Evolutionary conservation across 1,140 invertebrate genomes (phyloP).

Genomic region (Physella acuta): DNA sequence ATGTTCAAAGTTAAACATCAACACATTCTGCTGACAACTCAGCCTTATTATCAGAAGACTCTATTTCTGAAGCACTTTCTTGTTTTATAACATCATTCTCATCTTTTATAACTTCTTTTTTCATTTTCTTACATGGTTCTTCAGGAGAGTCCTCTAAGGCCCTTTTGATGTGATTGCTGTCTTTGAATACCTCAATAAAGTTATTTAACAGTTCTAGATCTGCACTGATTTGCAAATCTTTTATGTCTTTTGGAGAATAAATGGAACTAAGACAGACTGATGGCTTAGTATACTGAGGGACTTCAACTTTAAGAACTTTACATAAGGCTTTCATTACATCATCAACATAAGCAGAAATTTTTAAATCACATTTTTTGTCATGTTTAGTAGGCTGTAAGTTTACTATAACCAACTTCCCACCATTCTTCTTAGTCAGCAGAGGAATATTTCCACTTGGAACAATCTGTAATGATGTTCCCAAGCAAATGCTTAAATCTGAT

Average conservation of each 20-base stretch:
- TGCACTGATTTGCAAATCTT: constrained; percentile 29
- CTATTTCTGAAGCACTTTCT: no score
- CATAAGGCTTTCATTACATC: constrained; percentile 74
- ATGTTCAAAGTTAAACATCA: background rate
- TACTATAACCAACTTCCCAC: constrained; percentile 87
- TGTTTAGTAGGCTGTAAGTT: constrained; percentile 97
- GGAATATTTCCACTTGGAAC: constrained; percentile 94
- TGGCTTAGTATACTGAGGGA: constrained; percentile 41
- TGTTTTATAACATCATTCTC: no score
- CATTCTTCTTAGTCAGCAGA: constrained; percentile 81
- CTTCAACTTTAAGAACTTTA: constrained; percentile 40
- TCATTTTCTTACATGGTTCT: no score
- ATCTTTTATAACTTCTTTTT: no score
- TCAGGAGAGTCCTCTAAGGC: no score
- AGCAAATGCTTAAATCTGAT: constrained; percentile 87
- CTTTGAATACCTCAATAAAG: no score
- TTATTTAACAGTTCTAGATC: no score
- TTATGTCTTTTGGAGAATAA: constrained; percentile 37
- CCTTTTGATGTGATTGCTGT: no score
- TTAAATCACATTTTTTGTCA: constrained; percentile 87
- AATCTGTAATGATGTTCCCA: constrained; percentile 97
- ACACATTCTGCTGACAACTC: no score
- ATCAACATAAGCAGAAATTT: constrained; percentile 89
- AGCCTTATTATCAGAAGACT: no score
- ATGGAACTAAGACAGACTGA: constrained; percentile 36